Evolutionary conservation across 2,888 invertebrate species (phyloP), one percentile per base, ranked within the genome.

Genomic region (Pterostichus niger): DNA sequence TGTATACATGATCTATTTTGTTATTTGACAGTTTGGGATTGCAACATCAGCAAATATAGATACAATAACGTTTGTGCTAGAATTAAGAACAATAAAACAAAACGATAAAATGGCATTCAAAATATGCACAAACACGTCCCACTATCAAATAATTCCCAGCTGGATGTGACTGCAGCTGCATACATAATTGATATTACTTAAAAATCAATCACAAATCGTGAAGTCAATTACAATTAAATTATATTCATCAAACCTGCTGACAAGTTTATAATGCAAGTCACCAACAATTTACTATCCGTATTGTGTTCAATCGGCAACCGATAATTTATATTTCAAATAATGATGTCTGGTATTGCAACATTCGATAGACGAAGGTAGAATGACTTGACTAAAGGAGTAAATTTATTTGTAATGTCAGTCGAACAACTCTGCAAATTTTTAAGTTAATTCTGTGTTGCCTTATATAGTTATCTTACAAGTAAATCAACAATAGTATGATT

Each of bases 201-300:
- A 75, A 75, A 75, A 75, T 79, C 79, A 64, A 79, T 79, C 44
- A 24, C 31, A 11, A 46, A 49, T 64, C 49, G 61, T 64, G 79
- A 64, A 76, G 79, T 79, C 79, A 79, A 79, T 79, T 79, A 79
- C 46, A 79, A 79, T 79, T 61, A 64, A 79, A 79, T 79, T 35
- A 64, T 33, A 79, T 64, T 59, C 68, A 64, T 49, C 49, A 79
- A 59, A 64, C 33, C 49, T n/a, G 52, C 75, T 75, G 75, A 75
- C 75, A 75, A 33, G 52, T 75, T 49, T n/a, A 75, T 75, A 49
- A 75, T 75, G 75, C 75, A 75, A 75, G 75, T 75, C 75, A 52
- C 75, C 33, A 52, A 64, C 64, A 79, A 79, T 64, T 59, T 64
- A 64, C 40, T 64, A 79, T 79, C 52, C 24, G 64, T 46, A 64